phyloP scores from a whole-genome alignment of 2,888 invertebrate genomes.

The Lasioglossum morio region DNA sequence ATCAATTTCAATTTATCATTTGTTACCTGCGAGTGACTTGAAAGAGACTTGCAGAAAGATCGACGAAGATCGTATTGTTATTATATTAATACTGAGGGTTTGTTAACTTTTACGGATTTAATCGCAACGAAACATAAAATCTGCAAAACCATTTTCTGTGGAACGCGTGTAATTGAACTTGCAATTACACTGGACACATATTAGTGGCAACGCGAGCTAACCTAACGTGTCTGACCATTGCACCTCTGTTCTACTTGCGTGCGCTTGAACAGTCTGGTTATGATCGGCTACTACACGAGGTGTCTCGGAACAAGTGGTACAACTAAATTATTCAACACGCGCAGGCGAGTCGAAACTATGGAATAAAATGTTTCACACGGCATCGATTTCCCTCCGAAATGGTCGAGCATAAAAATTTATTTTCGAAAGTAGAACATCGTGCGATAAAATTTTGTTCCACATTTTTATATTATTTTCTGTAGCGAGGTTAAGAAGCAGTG shows the following conservation, averaged over 20 bases:
- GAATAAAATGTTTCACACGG: neutral
- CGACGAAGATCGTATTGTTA: neutral
- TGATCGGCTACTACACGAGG: neutral
- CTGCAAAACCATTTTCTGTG: neutral
- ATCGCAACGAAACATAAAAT: neutral
- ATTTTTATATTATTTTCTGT: neutral
- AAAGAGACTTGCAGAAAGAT: neutral
- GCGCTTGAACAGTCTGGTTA: neutral
- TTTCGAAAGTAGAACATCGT: neutral
- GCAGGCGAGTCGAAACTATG: neutral
- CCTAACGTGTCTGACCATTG: neutral
- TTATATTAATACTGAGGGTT: neutral
- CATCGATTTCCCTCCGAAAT: neutral
- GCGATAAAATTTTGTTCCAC: neutral
- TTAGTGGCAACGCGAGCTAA: neutral
- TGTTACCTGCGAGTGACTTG: neutral
- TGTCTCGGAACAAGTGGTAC: constrained; percentile 5
- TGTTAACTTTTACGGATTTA: neutral
- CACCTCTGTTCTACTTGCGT: neutral
- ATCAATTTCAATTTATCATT: neutral
- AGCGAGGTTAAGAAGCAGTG: neutral
- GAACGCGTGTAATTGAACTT: neutral
- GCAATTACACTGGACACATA: neutral
- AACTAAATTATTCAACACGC: neutral
- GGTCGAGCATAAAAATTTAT: neutral